Conservation (phyloP, 2,888 invertebrate species). For the Zele albiditarsus region DNA sequence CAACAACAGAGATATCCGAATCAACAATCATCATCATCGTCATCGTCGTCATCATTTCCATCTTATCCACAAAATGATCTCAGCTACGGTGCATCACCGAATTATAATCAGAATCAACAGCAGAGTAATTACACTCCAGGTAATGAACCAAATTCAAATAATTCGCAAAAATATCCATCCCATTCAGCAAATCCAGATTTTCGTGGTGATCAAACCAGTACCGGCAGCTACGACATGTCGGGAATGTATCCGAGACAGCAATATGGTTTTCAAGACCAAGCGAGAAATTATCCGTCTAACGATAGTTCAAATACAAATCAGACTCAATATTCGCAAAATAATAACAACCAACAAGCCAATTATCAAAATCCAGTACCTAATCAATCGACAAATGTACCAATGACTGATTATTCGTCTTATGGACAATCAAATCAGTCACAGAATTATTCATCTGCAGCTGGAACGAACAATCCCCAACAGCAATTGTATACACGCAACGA, state of each 20-base stretch:
- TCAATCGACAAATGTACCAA: conserved; percentile 58
- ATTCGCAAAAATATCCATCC: conserved; percentile 48
- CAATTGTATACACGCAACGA: conserved; percentile 61
- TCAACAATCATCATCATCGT: conserved; percentile 48
- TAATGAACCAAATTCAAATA: conserved; percentile 44
- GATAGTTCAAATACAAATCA: conserved; percentile 63
- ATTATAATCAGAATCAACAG: conserved; percentile 53
- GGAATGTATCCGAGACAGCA: conserved; percentile 61
- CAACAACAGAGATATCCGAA: conserved; percentile 66
- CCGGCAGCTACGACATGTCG: conserved; percentile 62
- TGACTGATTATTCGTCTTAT: conserved; percentile 63
- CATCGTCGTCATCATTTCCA: conserved; percentile 60
- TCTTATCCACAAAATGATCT: conserved; percentile 49
- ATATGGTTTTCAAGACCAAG: conserved; percentile 66
- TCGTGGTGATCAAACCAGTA: conserved; percentile 59
- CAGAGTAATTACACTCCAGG: conserved; percentile 48
- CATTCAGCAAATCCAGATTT: conserved; percentile 55
- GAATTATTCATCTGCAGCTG: conserved; percentile 60
- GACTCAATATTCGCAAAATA: conserved; percentile 56
- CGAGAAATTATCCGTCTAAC: conserved; percentile 60
- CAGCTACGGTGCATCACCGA: conserved; percentile 46
- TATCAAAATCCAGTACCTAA: conserved; percentile 52
- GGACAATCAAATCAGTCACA: conserved; percentile 58
- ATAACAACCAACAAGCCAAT: conserved; percentile 17
- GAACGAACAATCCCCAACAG: conserved; percentile 40